A percentile compares a stretch with the other conserved stretches of the same genome.
phyloP scores from a whole-genome alignment of 2,113 vertebrate species.

The Centropus unirufus region DNA sequence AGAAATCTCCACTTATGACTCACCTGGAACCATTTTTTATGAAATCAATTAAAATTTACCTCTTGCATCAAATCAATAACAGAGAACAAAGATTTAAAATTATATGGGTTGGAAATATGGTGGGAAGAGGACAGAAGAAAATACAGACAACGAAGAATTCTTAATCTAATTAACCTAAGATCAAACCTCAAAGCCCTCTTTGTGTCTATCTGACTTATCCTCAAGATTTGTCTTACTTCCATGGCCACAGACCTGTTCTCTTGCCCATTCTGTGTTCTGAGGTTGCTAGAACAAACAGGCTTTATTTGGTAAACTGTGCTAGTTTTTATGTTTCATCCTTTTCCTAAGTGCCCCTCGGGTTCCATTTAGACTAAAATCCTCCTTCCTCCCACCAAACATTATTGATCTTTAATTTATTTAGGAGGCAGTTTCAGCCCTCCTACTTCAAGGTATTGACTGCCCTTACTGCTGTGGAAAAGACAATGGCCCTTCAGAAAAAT shows the following conservation, averaged over 20 bases:
- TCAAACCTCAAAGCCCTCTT: neutral
- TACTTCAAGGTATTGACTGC: slow-evolving; percentile 52
- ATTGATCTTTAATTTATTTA: slow-evolving; percentile 69
- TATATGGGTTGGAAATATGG: neutral
- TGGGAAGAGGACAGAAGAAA: neutral
- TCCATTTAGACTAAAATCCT: slow-evolving; percentile 53
- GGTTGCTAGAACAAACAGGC: neutral
- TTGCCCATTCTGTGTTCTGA: neutral
- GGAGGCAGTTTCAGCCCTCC: slow-evolving; percentile 47
- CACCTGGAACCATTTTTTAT: neutral
- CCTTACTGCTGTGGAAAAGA: slow-evolving; percentile 36
- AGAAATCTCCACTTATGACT: neutral
- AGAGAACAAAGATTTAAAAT: neutral
- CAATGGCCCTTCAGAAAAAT: slow-evolving; percentile 46
- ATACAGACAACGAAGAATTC: neutral
- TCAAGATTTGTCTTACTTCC: neutral
- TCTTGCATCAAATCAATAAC: neutral
- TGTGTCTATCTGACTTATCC: accelerated
- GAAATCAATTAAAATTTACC: neutral
- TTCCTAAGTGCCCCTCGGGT: slow-evolving; percentile 7
- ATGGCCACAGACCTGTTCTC: neutral
- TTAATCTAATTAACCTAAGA: neutral
- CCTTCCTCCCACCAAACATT: slow-evolving; percentile 34
- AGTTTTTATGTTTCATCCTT: neutral
- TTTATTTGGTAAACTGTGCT: neutral